Percentiles rank a stretch among this genome's conserved stretches.
These are phyloP conservation scores for Microplitis demolitor DNA, from an alignment of 1,140 invertebrate species.

Conservation along the genomic window DNA sequence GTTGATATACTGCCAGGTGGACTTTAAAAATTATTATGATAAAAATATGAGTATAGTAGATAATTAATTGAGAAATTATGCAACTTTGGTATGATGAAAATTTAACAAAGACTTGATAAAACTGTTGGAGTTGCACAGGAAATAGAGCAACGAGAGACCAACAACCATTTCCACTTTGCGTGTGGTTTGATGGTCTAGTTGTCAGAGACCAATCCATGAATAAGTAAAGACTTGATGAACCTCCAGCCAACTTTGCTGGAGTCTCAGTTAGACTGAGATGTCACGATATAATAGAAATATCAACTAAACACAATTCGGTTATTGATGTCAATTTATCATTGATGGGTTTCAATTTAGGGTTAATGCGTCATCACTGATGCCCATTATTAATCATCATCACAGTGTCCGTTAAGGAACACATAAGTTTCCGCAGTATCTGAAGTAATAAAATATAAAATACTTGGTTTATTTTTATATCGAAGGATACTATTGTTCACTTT, in stretches of 20 bases:
- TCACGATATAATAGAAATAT: constrained; percentile 29
- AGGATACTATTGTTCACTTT: too few species aligned
- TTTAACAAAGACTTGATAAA: not conserved
- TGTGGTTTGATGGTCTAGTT: constrained; percentile 37
- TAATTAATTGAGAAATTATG: too few species aligned
- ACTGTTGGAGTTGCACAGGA: not conserved
- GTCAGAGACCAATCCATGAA: constrained; percentile 40
- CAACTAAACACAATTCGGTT: constrained; percentile 12
- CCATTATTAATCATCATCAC: too few species aligned
- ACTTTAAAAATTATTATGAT: not conserved
- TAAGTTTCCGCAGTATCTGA: too few species aligned
- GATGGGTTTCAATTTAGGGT: not conserved
- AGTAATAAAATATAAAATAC: too few species aligned
- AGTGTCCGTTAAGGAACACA: too few species aligned
- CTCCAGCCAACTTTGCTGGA: constrained; percentile 27
- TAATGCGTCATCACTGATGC: too few species aligned
- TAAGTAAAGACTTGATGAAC: constrained; percentile 41
- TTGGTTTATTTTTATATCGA: too few species aligned
- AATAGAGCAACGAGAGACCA: constrained; percentile 19
- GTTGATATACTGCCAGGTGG: constrained; percentile 18
- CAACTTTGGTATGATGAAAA: too few species aligned
- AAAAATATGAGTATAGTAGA: not conserved
- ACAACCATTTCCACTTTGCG: constrained; percentile 42
- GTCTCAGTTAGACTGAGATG: constrained; percentile 10
- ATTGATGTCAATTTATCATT: constrained; percentile 9